Conservation (phyloP, 64 coral and sea anemone species). For the Acropora yongei region DNA sequence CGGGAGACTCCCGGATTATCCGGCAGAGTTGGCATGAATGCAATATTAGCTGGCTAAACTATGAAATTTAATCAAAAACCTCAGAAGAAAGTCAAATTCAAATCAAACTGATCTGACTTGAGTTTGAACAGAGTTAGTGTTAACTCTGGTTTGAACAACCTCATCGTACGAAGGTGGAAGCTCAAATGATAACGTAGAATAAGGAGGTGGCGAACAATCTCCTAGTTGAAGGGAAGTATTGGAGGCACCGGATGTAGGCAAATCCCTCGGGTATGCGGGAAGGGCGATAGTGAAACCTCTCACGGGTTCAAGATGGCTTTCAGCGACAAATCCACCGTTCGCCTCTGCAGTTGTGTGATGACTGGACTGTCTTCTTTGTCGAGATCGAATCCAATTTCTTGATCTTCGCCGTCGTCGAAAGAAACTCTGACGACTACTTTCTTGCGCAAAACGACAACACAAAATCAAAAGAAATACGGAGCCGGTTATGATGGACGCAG, state of each 20-base stretch:
- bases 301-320: neutral
- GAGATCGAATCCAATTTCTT: conserved; percentile 15
- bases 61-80: too few species aligned
- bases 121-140: too few species aligned
- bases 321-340: conserved; percentile 18
- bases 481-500: conserved; percentile 61
- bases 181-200: conserved; percentile 16
- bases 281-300: neutral
- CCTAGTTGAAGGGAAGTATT: neutral
- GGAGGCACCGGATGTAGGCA: neutral
- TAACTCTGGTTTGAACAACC: conserved; percentile 3
- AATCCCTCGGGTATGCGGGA: conserved; percentile 10
- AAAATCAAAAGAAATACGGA: conserved; percentile 54
- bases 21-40: too few species aligned
- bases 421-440: conserved; percentile 44
- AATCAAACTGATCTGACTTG: too few species aligned
- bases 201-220: conserved; percentile 22
- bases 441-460: conserved; percentile 64
- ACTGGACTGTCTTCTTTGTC: conserved; percentile 1
- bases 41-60: too few species aligned
- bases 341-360: neutral
- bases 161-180: conserved; percentile 37
- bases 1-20: too few species aligned
- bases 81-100: too few species aligned
- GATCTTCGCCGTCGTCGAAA: conserved; percentile 27